Base-by-base conservation (phyloP, 2,113 vertebrate genomes). In the Mungos mungo region DNA sequence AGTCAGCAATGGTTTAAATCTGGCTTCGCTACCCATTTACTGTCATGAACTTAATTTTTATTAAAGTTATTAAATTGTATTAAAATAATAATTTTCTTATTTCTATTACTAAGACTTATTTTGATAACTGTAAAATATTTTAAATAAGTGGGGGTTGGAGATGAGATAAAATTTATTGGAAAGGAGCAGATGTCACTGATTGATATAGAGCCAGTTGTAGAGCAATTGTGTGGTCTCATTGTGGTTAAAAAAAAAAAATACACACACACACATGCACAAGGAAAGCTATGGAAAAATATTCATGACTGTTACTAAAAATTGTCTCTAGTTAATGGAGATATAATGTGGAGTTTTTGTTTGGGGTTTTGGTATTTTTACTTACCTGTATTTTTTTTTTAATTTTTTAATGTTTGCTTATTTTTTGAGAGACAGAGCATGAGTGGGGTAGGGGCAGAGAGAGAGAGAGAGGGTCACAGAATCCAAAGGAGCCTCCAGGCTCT, bases 111-210 rank as follows among this genome's bases (percentile, higher is more conserved):
- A 77, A 95, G 41, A 66, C 72, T 90, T 92, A 63, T 35, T 83
- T 88, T 93, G 65, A 82, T 92, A 92, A 86, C 19, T 50, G 2
- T 89, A 77, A 97, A 92, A 85, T 89, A 72, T 77, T 92, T 97
- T 82, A 97, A 93, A 92, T 95, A 88, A 95, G 88, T 86, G 29
- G 6, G 15, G 15, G 0, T 65, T 92, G 79, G 47, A 7, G 5
- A 77, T 85, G 71, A 96, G 88, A 60, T 94, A 79, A 96, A 94
- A 94, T 90, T 90, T 86, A 94, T 21, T 45, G 9, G 27, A 79
- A 89, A 91, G 77, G 38, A 88, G 5, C 85, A 91, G 57, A 89
- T 69, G 68, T 69, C 38, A 85, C 71, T 81, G 52, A 84, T 68
- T 50, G 71, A 77, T 8, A 60, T 33, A 85, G 52, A 92, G 14